phyloP scores from a whole-genome alignment of 2,797 vertebrate genomes.

The Meda fulgida region DNA sequence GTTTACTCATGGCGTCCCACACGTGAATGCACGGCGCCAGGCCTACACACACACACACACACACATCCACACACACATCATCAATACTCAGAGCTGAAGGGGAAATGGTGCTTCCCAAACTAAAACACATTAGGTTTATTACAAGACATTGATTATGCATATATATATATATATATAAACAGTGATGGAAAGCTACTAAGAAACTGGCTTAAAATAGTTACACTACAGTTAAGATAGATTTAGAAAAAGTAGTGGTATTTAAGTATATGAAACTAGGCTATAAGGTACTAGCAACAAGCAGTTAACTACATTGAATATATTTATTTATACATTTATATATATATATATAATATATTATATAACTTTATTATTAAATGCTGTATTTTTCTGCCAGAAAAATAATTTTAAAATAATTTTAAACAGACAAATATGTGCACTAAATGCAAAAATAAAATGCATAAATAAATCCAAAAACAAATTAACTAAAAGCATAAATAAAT shows the following conservation, averaged over 20 bases:
- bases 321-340: neutral
- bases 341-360: neutral
- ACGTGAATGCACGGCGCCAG: conserved; percentile 91
- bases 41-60: conserved; percentile 71
- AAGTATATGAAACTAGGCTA: neutral
- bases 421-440: neutral
- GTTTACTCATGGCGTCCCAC: conserved; percentile 95
- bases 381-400: neutral
- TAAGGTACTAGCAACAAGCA: neutral
- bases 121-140: neutral
- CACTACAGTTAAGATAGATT: neutral
- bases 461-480: neutral
- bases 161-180: neutral
- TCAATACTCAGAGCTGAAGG: neutral
- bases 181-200: neutral
- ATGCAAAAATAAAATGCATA: neutral
- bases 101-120: neutral
- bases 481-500: neutral
- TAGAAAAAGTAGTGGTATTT: too few species aligned
- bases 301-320: neutral
- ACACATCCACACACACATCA: neutral
- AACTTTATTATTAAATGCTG: neutral
- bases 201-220: neutral
- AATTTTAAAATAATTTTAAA: neutral
- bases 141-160: neutral